A percentile compares a stretch with the other conserved stretches of the same genome.
Evolutionary conservation across 2,797 vertebrate genomes (phyloP).

Genomic region (Coreius guichenoti): DNA sequence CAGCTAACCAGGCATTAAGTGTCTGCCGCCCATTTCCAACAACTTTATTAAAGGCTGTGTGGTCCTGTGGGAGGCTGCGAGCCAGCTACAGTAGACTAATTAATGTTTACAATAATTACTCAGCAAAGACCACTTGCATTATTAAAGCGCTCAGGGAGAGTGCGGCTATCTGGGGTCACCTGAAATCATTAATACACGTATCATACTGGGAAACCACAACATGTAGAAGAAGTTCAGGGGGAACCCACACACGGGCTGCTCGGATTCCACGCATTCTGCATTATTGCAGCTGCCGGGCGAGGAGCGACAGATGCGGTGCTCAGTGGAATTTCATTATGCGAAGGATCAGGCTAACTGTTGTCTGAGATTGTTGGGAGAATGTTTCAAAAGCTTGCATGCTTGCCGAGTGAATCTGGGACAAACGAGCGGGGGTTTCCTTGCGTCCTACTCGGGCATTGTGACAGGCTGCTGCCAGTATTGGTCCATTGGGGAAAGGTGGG

Average conservation of each 20-base stretch:
- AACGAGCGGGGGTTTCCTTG: not conserved
- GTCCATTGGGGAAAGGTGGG: slow-evolving; percentile 69
- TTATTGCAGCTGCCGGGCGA: slow-evolving; percentile 66
- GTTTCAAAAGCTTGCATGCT: slow-evolving; percentile 8
- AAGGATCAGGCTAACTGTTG: slow-evolving; percentile 10
- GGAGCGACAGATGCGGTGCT: slow-evolving; percentile 52
- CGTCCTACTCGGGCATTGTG: slow-evolving; percentile 50
- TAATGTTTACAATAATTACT: slow-evolving; percentile 57
- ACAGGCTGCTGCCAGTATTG: slow-evolving; percentile 63
- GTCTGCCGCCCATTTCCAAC: slow-evolving; percentile 39
- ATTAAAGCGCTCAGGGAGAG: slow-evolving; percentile 26
- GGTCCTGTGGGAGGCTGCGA: slow-evolving; percentile 40
- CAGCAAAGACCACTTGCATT: slow-evolving; percentile 48
- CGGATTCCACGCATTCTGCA: slow-evolving; percentile 68
- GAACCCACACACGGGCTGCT: slow-evolving; percentile 46
- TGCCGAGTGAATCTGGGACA: slow-evolving; percentile 16
- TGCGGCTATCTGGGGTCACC: not conserved
- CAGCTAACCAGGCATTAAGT: slow-evolving; percentile 4
- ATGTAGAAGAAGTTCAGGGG: slow-evolving; percentile 36
- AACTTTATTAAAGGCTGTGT: slow-evolving; percentile 49
- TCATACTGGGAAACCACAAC: slow-evolving; percentile 28
- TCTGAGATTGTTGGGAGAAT: not conserved
- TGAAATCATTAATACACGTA: not conserved
- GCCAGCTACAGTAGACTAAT: slow-evolving; percentile 40
- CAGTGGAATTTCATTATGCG: slow-evolving; percentile 42